These are phyloP conservation scores for Scomber japonicus DNA, from an alignment of 2,113 vertebrate genomes.

Conservation along the genomic window DNA sequence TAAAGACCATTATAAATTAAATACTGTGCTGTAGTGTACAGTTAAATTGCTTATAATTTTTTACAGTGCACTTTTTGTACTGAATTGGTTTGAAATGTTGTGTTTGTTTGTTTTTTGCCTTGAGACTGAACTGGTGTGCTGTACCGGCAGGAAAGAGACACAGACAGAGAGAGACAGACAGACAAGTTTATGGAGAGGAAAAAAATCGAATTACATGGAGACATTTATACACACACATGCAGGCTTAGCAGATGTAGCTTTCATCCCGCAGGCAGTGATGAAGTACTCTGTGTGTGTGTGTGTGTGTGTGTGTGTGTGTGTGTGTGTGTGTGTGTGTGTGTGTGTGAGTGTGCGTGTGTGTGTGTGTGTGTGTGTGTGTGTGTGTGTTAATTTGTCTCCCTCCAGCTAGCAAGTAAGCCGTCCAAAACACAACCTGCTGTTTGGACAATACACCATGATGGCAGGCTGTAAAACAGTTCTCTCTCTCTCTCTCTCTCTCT, in stretches of 20 bases:
- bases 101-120: not conserved
- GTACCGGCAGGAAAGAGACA: constrained; percentile 18
- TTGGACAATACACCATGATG: constrained; percentile 57
- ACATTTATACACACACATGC: constrained; percentile 39
- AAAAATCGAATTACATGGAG: constrained; percentile 54
- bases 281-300: constrained; percentile 24
- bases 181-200: constrained; percentile 52
- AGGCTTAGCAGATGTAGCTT: constrained; percentile 50
- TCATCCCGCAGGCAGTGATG: constrained; percentile 43
- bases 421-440: constrained; percentile 72
- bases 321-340: constrained; percentile 24
- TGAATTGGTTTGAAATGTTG: no score
- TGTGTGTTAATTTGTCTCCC: constrained; percentile 52
- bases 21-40: no score
- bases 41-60: no score
- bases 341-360: constrained; percentile 24
- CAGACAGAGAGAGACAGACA: constrained; percentile 44
- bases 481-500: no score
- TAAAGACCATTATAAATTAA: no score
- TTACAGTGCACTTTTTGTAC: no score
- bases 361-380: constrained; percentile 16
- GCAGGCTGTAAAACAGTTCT: constrained; percentile 49
- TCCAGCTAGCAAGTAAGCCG: constrained; percentile 59
- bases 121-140: constrained; percentile 9
- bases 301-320: constrained; percentile 26